phyloP scores from a whole-genome alignment of 2,113 vertebrate genomes.

The Bostrychus sinensis region DNA sequence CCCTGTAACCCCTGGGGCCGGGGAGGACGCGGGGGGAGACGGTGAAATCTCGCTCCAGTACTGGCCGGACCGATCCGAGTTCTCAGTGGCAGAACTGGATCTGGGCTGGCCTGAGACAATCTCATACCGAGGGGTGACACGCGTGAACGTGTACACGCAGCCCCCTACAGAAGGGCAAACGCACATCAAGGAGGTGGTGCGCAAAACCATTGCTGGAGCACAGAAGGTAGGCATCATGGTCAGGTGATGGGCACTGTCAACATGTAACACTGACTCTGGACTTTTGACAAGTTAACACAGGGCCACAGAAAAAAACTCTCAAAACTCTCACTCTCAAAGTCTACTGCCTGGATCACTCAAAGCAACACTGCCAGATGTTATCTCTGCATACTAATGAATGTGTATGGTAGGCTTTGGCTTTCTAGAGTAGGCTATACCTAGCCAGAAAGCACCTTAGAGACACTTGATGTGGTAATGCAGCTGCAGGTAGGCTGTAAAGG shows the following conservation, averaged over 20 bases:
- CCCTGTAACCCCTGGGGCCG: conserved; percentile 52
- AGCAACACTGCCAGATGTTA: neutral
- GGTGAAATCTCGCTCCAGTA: conserved; percentile 88
- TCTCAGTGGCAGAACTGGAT: conserved; percentile 91
- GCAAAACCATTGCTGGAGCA: conserved; percentile 91
- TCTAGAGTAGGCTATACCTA: too few species aligned
- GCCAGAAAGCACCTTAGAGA: too few species aligned
- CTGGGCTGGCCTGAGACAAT: conserved; percentile 92
- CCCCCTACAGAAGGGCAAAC: conserved; percentile 87
- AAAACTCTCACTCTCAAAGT: neutral
- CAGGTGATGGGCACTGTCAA: neutral
- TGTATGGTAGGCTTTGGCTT: too few species aligned
- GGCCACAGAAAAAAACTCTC: neutral
- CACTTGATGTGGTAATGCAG: too few species aligned
- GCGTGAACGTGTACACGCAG: conserved; percentile 92
- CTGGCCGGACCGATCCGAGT: conserved; percentile 94
- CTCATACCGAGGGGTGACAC: conserved; percentile 92
- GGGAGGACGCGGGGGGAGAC: conserved; percentile 63
- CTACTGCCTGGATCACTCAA: neutral
- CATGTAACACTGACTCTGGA: neutral
- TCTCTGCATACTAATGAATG: too few species aligned
- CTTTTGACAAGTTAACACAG: neutral
- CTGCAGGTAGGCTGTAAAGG: too few species aligned
- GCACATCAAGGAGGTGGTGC: conserved; percentile 96
- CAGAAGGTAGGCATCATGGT: conserved; percentile 83